Evolutionary conservation across 1,140 invertebrate genomes (phyloP).

Genomic region (Drosophila sulfurigaster): DNA sequence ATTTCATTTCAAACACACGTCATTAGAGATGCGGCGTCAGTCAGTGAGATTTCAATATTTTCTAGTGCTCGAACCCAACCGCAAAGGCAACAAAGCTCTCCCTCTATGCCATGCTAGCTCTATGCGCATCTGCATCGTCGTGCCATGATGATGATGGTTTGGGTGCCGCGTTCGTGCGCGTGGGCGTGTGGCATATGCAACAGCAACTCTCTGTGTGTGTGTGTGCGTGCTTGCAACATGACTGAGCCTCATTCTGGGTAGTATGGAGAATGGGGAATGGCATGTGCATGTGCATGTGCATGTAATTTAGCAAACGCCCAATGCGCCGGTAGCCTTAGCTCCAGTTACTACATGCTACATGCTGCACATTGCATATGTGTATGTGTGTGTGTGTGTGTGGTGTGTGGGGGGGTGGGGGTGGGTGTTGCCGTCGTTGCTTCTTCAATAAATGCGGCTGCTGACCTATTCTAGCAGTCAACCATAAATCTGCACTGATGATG

Average conservation of each 20-base stretch:
- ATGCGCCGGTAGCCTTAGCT: constrained; percentile 55
- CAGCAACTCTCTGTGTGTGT: neutral
- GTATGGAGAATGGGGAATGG: constrained; percentile 30
- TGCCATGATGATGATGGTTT: constrained; percentile 31
- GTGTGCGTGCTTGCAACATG: constrained; percentile 40
- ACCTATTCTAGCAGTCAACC: constrained; percentile 82
- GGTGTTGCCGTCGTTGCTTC: constrained; percentile 41
- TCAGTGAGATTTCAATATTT: constrained; percentile 81
- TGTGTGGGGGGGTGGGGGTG: too few relatives aligned
- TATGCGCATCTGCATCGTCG: constrained; percentile 32
- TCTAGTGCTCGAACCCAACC: constrained; percentile 60
- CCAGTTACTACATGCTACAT: constrained; percentile 42
- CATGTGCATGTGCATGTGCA: constrained; percentile 64
- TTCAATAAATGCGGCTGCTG: constrained; percentile 79
- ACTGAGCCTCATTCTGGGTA: constrained; percentile 11
- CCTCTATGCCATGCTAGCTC: neutral
- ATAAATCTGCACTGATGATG: constrained; percentile 83
- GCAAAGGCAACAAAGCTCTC: constrained; percentile 43
- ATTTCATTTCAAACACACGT: constrained; percentile 82
- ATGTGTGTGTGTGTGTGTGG: too few relatives aligned
- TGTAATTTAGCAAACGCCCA: constrained; percentile 78
- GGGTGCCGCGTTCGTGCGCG: constrained; percentile 26
- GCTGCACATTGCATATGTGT: too few relatives aligned
- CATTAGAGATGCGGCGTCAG: constrained; percentile 74
- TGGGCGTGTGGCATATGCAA: constrained; percentile 11